These are phyloP conservation scores for Nannoperca obscura DNA, from an alignment of 2,797 vertebrate genomes.

Conservation along the genomic window DNA sequence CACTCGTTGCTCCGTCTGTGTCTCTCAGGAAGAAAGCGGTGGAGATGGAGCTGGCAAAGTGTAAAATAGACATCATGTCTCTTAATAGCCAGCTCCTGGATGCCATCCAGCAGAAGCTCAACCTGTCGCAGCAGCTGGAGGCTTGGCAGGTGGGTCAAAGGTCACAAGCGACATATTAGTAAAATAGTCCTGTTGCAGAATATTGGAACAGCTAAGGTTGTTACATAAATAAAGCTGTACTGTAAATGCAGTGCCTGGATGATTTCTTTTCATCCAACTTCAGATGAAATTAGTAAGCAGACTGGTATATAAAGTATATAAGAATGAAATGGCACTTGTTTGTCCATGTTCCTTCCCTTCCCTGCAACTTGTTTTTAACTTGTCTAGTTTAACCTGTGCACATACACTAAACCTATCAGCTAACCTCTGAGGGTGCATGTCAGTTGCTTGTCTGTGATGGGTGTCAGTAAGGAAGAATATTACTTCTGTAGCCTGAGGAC, in stretches of 20 bases:
- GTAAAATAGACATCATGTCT: slow-evolving; percentile 98
- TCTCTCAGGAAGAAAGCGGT: slow-evolving; percentile 93
- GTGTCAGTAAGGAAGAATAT: slow-evolving; percentile 17
- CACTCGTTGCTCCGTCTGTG: not conserved
- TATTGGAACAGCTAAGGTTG: not conserved
- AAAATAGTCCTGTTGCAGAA: not conserved
- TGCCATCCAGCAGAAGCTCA: slow-evolving; percentile 98
- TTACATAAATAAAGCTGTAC: not conserved
- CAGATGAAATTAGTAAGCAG: not conserved
- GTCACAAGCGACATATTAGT: not conserved
- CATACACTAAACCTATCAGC: slow-evolving; percentile 32
- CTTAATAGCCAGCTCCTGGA: slow-evolving; percentile 97
- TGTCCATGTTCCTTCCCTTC: not conserved
- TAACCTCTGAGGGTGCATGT: slow-evolving; percentile 30
- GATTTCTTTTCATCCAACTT: not conserved
- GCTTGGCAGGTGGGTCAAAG: slow-evolving; percentile 94
- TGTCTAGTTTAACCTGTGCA: slow-evolving; percentile 16
- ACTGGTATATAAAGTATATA: not conserved
- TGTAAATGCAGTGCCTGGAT: not conserved
- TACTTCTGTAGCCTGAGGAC: slow-evolving; percentile 3
- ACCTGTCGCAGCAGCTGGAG: slow-evolving; percentile 98
- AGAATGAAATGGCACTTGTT: not conserved
- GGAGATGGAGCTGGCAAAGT: slow-evolving; percentile 96
- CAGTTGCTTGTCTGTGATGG: not conserved
- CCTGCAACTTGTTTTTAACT: slow-evolving; percentile 7